Evolutionary conservation across 1,140 invertebrate genomes (phyloP), one percentile per base, ranked within the genome.

Genomic region (Mylabris phalerata): DNA sequence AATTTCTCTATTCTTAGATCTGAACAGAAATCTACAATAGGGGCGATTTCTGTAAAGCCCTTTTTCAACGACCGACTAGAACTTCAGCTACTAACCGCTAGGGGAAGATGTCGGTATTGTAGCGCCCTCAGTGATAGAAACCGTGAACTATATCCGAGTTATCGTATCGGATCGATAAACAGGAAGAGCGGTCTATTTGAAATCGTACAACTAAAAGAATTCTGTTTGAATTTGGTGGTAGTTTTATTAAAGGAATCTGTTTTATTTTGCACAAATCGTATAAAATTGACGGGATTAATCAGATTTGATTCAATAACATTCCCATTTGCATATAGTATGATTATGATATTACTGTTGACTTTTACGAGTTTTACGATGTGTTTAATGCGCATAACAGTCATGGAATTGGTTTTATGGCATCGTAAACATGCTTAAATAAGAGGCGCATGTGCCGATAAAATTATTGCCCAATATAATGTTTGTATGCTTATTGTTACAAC

Each of bases 371-470:
- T 65, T 65, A 69, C 65, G 65, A 69, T 55, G 63, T 69, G 67
- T 67, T 69, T 62, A 69, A 67, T 67, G 63, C 63, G 52, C 65
- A 68, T 68, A 63, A 68, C 59, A 62, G 67, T 66, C 67, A 63
- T 54, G 49, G 56, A 59, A 63, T 66, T 54, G 59, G 61, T 64
- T 69, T 67, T 67, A 69, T 69, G 64, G 59, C 57, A 60, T 64
- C 64, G 56, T 67, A 67, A 69, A 65, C 50, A 57, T 62, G 50
- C 50, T 50, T 55, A 50, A 43, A 49, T 43, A 58, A 50, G 43
- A 11, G 41, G 58, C 67, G 63, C 63, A 62, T 63, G 63, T 61
- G 49, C 59, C 57, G 59, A 64, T 60, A 60, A 55, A 45, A 10
- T 42, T n/a, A 10, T 42, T n/a, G 7, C 32, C 32, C 4, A 32